Conservation (phyloP, 37 sponge, comb jelly and placozoan genomes). For the Eunapius fragilis region DNA sequence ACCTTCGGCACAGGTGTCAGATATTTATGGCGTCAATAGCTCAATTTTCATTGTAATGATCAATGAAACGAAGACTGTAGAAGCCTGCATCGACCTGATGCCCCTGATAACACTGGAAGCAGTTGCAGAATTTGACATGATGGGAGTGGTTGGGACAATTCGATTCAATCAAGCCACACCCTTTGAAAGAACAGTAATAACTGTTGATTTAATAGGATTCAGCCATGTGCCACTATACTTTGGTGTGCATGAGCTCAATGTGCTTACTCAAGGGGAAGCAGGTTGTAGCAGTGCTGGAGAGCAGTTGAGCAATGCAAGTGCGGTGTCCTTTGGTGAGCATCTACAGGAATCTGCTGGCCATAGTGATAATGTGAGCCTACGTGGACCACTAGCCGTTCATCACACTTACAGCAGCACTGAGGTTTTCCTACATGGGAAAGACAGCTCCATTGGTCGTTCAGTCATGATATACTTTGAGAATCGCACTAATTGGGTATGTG, state of each 20-base stretch:
- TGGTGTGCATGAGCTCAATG: constrained; percentile 57
- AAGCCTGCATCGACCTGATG: constrained; percentile 57
- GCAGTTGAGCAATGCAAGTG: constrained; percentile 58
- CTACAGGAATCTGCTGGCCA: constrained; percentile 75
- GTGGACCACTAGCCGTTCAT: not conserved
- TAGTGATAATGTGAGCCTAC: constrained; percentile 67
- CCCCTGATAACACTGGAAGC: constrained; percentile 26
- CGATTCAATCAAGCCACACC: constrained; percentile 57
- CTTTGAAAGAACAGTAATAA: constrained; percentile 51
- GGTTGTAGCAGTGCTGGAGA: constrained; percentile 27
- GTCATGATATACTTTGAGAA: constrained; percentile 47
- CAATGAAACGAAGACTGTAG: constrained; percentile 21
- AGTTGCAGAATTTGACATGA: constrained; percentile 2
- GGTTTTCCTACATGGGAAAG: constrained; percentile 62
- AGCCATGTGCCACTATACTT: constrained; percentile 33
- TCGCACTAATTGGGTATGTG: constrained; percentile 52
- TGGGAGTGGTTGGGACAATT: constrained; percentile 48
- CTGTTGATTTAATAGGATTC: constrained; percentile 51
- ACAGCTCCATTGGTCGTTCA: constrained; percentile 76
- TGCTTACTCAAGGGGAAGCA: constrained; percentile 13
- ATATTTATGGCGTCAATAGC: constrained; percentile 23
- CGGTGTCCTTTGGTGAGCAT: constrained; percentile 37
- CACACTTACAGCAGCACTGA: constrained; percentile 35
- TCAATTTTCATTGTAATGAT: constrained; percentile 60
- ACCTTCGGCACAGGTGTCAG: constrained; percentile 3